Percentiles rank a stretch among this genome's conserved stretches.
phyloP scores from a whole-genome alignment of 2,113 vertebrate species.

The Andinoacara biseriatus region DNA sequence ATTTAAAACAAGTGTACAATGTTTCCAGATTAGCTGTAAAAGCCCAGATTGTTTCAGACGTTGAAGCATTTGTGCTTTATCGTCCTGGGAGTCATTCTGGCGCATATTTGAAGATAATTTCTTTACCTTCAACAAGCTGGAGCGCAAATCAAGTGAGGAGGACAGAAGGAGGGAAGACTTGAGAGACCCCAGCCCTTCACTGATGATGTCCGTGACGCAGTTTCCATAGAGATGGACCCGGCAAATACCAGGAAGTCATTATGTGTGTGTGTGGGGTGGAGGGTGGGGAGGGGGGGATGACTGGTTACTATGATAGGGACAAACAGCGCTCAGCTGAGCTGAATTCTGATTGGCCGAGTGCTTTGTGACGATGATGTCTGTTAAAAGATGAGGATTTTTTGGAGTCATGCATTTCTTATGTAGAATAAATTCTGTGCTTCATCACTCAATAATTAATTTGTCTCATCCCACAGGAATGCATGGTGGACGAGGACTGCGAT shows the following conservation, averaged over 20 bases:
- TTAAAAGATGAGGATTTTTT: background rate
- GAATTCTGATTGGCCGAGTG: background rate
- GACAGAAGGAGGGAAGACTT: background rate
- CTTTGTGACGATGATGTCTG: background rate
- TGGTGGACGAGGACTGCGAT: conserved; percentile 93
- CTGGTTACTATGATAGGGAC: background rate
- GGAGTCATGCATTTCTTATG: background rate
- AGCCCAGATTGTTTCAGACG: background rate
- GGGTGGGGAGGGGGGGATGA: background rate
- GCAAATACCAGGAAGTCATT: background rate
- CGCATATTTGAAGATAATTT: background rate
- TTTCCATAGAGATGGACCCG: conserved; percentile 25
- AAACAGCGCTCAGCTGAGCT: background rate
- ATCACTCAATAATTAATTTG: background rate
- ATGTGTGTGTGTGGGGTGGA: too few relatives aligned
- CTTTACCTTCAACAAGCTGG: background rate
- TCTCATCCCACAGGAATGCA: conserved; percentile 85
- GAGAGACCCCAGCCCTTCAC: background rate
- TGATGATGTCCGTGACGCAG: background rate
- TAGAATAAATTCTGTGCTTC: background rate
- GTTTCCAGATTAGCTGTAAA: background rate
- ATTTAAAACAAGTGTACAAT: background rate
- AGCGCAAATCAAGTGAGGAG: background rate
- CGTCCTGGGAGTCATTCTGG: background rate
- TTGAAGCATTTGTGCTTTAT: background rate